Evolutionary conservation across 2,888 invertebrate genomes (phyloP).

Genomic region (Amorpha juglandis): DNA sequence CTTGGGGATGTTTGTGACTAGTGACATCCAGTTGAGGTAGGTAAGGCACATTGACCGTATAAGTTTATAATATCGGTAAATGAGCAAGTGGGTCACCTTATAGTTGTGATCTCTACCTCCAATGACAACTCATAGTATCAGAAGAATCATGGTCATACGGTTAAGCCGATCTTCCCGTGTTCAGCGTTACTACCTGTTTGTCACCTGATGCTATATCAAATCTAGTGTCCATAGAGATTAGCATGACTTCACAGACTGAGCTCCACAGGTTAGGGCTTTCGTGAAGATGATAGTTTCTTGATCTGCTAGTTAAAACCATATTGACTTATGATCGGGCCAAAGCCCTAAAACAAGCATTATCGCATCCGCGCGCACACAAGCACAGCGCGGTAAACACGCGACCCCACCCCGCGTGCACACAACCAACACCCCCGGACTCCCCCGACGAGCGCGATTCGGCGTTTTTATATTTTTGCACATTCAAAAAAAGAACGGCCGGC

Average conservation of each 20-base stretch:
- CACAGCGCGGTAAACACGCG: conserved; percentile 59
- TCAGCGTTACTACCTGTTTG: too few species aligned
- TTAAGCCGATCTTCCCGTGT: too few species aligned
- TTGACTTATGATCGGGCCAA: conserved; percentile 82
- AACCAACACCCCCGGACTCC: conserved; percentile 62
- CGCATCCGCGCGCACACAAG: conserved; percentile 71
- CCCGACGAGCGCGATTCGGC: conserved; percentile 74
- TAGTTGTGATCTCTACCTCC: too few species aligned
- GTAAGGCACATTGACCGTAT: conserved; percentile 3
- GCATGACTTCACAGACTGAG: too few species aligned
- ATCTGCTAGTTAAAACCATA: conserved; percentile 45
- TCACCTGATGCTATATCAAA: neutral
- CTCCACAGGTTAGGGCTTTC: neutral
- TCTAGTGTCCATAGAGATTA: neutral
- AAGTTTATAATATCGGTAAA: neutral
- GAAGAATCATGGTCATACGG: too few species aligned
- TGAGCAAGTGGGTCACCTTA: too few species aligned
- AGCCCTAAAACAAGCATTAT: conserved; percentile 80
- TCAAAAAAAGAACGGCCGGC: conserved; percentile 76
- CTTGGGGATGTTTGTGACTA: neutral
- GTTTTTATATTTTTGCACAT: conserved; percentile 84
- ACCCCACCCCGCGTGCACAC: conserved; percentile 69
- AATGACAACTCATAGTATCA: too few species aligned
- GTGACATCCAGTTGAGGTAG: neutral
- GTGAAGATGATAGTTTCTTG: conserved; percentile 11